These are phyloP conservation scores for Tetranychus piercei DNA, from an alignment of 2,888 invertebrate genomes.

Conservation along the genomic window DNA sequence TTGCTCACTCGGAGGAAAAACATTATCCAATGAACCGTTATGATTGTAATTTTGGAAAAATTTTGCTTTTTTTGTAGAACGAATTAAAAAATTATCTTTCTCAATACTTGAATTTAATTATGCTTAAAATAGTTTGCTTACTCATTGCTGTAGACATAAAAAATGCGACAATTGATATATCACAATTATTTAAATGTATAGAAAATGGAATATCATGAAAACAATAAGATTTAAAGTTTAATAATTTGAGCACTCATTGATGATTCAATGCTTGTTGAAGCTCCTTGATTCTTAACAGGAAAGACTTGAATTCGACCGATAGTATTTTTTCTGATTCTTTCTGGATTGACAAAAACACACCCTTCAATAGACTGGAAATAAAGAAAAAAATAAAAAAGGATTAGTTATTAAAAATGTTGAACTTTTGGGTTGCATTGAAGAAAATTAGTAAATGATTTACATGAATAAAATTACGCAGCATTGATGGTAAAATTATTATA, in stretches of 20 bases:
- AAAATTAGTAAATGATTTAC: constrained; percentile 35
- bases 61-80: too few species aligned
- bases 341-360: constrained; percentile 67
- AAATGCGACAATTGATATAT: too few species aligned
- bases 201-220: too few species aligned
- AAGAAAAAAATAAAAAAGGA: constrained; percentile 18
- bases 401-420: neutral
- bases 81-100: too few species aligned
- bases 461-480: constrained; percentile 61
- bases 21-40: too few species aligned
- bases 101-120: too few species aligned
- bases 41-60: too few species aligned
- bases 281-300: neutral
- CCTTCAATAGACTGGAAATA: constrained; percentile 52
- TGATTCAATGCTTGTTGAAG: constrained; percentile 27
- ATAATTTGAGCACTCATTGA: neutral
- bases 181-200: too few species aligned
- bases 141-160: too few species aligned
- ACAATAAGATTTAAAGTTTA: neutral
- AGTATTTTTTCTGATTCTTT: constrained; percentile 56
- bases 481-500: constrained; percentile 61
- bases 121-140: too few species aligned
- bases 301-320: constrained; percentile 49
- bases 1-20: too few species aligned
- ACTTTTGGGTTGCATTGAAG: neutral